These are phyloP conservation scores for Neogobius melanostomus DNA, from an alignment of 2,113 vertebrate genomes.

Conservation along the genomic window DNA sequence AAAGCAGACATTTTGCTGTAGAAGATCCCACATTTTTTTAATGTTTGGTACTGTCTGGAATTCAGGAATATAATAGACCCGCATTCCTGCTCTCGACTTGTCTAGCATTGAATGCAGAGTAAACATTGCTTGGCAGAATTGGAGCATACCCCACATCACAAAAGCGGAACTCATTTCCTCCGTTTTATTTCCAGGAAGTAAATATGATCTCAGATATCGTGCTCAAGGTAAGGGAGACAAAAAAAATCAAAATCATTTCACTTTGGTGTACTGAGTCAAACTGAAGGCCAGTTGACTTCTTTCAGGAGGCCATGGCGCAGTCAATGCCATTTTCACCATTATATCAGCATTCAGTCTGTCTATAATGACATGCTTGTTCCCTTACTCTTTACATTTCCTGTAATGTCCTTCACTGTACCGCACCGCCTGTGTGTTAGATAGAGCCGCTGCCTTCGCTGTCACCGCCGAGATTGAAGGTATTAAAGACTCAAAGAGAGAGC, in stretches of 20 bases:
- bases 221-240: constrained; percentile 9
- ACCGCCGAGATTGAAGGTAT: constrained; percentile 31
- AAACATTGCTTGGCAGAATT: constrained; percentile 1
- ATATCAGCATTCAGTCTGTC: background rate
- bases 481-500: constrained; percentile 37
- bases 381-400: background rate
- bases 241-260: background rate
- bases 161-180: constrained; percentile 16
- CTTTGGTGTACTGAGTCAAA: background rate
- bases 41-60: background rate
- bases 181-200: constrained; percentile 5
- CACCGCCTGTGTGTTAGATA: constrained; percentile 1
- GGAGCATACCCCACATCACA: background rate
- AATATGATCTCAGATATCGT: background rate
- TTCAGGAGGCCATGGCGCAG: background rate
- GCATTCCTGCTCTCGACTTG: background rate
- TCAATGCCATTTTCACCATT: background rate
- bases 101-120: background rate
- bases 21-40: background rate
- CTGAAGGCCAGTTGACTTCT: constrained; percentile 20
- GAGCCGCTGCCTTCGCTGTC: constrained; percentile 25
- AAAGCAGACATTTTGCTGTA: background rate
- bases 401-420: background rate
- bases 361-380: constrained; percentile 6
- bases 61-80: background rate